These are phyloP conservation scores for Terebella lapidaria DNA, from an alignment of 2,888 invertebrate species.

Conservation along the genomic window DNA sequence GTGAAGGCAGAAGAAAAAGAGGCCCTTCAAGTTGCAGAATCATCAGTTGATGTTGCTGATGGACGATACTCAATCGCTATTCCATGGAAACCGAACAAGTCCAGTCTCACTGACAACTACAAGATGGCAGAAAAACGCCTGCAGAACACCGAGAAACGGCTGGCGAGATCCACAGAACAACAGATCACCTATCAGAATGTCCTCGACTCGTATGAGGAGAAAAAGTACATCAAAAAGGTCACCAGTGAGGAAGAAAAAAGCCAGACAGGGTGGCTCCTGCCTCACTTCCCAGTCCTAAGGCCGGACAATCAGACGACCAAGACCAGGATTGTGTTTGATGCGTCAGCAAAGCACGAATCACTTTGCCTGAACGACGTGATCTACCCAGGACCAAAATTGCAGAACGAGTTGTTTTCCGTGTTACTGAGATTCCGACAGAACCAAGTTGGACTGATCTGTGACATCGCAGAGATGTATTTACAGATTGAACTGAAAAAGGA, in stretches of 20 bases:
- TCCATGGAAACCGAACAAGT: conserved; percentile 13
- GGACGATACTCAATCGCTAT: too few relatives aligned
- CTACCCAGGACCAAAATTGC: conserved; percentile 18
- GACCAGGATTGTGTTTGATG: background rate
- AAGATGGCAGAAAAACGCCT: too few relatives aligned
- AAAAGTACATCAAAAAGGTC: conserved; percentile 19
- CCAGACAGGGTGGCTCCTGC: conserved; percentile 19
- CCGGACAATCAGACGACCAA: conserved; percentile 6
- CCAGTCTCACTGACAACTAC: conserved; percentile 11
- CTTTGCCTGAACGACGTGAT: conserved; percentile 15
- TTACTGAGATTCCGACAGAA: conserved; percentile 7
- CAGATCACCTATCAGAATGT: conserved; percentile 10
- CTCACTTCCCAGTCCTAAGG: conserved; percentile 22
- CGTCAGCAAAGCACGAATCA: background rate
- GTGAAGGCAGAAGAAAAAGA: conserved; percentile 6
- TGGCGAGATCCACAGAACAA: conserved; percentile 11
- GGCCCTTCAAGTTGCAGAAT: conserved; percentile 14
- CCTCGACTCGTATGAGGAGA: conserved; percentile 16
- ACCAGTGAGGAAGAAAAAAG: background rate
- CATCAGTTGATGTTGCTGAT: background rate
- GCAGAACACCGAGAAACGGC: conserved; percentile 15
- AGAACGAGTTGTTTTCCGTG: conserved; percentile 19
- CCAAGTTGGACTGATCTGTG: conserved; percentile 7
- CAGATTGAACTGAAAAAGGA: background rate
- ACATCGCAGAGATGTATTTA: conserved; percentile 11